Evolutionary conservation across 2,113 vertebrate genomes (phyloP).

Genomic region (Pomatostomus ruficeps): DNA sequence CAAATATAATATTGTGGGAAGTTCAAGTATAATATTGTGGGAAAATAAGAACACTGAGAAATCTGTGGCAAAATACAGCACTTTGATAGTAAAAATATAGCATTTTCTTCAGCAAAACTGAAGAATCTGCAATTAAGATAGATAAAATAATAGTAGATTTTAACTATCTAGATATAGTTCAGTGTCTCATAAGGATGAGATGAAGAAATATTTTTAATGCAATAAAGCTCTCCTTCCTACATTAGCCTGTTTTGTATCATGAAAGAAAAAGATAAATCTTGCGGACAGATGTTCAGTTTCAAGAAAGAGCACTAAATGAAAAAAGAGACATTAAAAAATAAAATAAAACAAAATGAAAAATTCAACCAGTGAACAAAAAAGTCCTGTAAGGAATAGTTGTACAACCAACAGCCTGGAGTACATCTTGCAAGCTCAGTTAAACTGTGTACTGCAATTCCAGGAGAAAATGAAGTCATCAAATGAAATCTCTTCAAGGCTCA

Average conservation of each 20-base stretch:
- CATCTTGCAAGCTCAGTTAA: not conserved
- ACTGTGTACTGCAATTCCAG: not conserved
- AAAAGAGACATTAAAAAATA: not conserved
- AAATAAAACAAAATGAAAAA: not conserved
- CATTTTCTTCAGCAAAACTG: not conserved
- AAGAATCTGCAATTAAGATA: not conserved
- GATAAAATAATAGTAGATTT: not conserved
- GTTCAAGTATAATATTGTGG: not conserved
- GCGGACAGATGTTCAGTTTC: not conserved
- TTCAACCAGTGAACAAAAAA: not conserved
- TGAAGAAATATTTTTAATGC: not conserved
- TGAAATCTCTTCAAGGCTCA: not conserved
- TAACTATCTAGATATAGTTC: not conserved
- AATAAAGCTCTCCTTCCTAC: not conserved
- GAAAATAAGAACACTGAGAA: not conserved
- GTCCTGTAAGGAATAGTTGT: not conserved
- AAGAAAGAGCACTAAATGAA: not conserved
- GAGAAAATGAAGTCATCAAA: conserved; percentile 34
- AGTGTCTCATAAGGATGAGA: not conserved
- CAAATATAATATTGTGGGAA: not conserved
- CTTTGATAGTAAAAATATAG: not conserved
- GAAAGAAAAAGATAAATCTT: not conserved
- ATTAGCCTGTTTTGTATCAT: not conserved
- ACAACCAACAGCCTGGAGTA: not conserved
- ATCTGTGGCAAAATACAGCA: not conserved